Evolutionary conservation across 2,888 invertebrate genomes (phyloP).

Genomic region (Podotricha telesiphe): DNA sequence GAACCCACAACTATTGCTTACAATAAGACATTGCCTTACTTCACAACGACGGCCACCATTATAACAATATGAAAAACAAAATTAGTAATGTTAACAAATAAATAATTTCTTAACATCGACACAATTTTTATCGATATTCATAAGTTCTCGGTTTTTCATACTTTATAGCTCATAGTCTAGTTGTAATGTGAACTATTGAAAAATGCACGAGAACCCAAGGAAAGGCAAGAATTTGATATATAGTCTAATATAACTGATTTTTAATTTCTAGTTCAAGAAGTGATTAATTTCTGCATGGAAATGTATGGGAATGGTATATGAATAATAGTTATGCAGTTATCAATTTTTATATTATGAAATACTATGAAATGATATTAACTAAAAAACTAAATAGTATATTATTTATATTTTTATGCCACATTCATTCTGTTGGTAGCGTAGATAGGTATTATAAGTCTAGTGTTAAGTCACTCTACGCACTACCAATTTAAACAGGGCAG

Average conservation of each 20-base stretch:
- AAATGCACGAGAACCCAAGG: not conserved
- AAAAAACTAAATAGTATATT: too few relatives aligned
- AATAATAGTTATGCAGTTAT: not conserved
- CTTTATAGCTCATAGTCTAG: conserved; percentile 7
- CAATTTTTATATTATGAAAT: too few relatives aligned
- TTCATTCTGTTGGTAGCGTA: too few relatives aligned
- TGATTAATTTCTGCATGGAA: conserved; percentile 38
- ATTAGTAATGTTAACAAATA: not conserved
- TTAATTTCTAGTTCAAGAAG: conserved; percentile 33
- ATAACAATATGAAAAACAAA: too few relatives aligned
- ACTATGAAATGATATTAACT: too few relatives aligned
- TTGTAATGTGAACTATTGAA: not conserved
- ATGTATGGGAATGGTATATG: conserved; percentile 10
- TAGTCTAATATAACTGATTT: conserved; percentile 33
- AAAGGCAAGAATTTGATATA: conserved; percentile 28
- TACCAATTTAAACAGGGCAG: too few relatives aligned
- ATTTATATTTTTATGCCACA: too few relatives aligned
- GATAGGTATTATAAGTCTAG: too few relatives aligned
- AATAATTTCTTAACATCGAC: not conserved
- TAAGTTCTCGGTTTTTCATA: not conserved
- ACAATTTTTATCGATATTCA: conserved; percentile 7
- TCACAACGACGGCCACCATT: too few relatives aligned
- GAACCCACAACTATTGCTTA: too few relatives aligned
- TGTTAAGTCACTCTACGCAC: too few relatives aligned
- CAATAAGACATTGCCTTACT: too few relatives aligned